phyloP scores from a whole-genome alignment of 2,113 vertebrate genomes.

The Eonycteris spelaea region DNA sequence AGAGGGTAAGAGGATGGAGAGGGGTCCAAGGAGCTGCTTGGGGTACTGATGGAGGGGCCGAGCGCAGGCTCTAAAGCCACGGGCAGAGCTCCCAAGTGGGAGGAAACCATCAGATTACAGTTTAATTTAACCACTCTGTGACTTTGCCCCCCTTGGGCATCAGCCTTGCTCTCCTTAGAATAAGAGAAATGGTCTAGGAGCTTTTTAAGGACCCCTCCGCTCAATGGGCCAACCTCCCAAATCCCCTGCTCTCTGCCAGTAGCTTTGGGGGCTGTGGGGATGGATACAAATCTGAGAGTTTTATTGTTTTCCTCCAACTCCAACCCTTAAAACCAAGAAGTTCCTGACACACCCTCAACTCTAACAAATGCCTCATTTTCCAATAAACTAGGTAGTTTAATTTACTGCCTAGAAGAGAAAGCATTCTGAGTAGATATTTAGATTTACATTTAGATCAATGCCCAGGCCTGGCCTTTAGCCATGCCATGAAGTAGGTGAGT shows the following conservation, averaged over 20 bases:
- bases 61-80: not conserved
- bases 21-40: not conserved
- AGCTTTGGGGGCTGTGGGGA: not conserved
- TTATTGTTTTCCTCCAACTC: not conserved
- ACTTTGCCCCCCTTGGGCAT: not conserved
- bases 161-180: not conserved
- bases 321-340: not conserved
- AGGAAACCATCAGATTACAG: not conserved
- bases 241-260: not conserved
- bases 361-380: not conserved
- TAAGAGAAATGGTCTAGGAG: not conserved
- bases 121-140: not conserved
- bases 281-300: not conserved
- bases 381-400: not conserved
- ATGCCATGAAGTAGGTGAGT: too few relatives aligned
- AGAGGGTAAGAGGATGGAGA: not conserved
- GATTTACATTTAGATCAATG: not conserved
- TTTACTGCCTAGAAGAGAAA: not conserved
- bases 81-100: not conserved
- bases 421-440: not conserved
- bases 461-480: not conserved
- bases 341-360: not conserved
- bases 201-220: not conserved
- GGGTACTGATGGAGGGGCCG: not conserved
- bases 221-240: not conserved